Conservation (phyloP, 2,797 vertebrate genomes). For the Hippoglossus hippoglossus region DNA sequence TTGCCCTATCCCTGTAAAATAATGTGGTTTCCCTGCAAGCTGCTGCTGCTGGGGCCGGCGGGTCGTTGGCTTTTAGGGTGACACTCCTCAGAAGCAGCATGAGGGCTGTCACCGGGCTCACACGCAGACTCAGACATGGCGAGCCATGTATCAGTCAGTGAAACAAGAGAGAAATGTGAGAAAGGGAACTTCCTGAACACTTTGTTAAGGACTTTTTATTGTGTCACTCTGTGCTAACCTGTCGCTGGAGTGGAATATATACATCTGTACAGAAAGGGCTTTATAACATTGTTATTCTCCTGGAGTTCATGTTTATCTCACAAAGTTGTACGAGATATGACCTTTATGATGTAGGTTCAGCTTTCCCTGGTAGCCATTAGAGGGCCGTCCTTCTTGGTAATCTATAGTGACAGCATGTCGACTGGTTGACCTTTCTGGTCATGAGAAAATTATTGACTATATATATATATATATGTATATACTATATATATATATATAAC, state of each 20-base stretch:
- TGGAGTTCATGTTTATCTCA: constrained; percentile 40
- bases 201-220: constrained; percentile 72
- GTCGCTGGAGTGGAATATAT: constrained; percentile 66
- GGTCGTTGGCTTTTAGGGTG: constrained; percentile 64
- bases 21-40: constrained; percentile 65
- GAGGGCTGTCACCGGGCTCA: constrained; percentile 47
- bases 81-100: constrained; percentile 72
- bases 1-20: constrained; percentile 75
- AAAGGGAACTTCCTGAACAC: constrained; percentile 66
- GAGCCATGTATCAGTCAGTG: constrained; percentile 58
- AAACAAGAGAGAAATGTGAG: constrained; percentile 54
- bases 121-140: constrained; percentile 37
- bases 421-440: constrained; percentile 51
- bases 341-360: constrained; percentile 32
- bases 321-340: constrained; percentile 38
- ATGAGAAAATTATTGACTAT: constrained; percentile 51
- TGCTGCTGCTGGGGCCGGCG: constrained; percentile 59
- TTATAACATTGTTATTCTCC: neutral
- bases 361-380: constrained; percentile 40
- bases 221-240: constrained; percentile 67
- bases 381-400: constrained; percentile 40
- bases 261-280: constrained; percentile 11
- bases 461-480: neutral
- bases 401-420: constrained; percentile 52
- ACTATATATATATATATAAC: constrained; percentile 22